phyloP scores from a whole-genome alignment of 2,113 vertebrate genomes.

The Megaceryle torquata region DNA sequence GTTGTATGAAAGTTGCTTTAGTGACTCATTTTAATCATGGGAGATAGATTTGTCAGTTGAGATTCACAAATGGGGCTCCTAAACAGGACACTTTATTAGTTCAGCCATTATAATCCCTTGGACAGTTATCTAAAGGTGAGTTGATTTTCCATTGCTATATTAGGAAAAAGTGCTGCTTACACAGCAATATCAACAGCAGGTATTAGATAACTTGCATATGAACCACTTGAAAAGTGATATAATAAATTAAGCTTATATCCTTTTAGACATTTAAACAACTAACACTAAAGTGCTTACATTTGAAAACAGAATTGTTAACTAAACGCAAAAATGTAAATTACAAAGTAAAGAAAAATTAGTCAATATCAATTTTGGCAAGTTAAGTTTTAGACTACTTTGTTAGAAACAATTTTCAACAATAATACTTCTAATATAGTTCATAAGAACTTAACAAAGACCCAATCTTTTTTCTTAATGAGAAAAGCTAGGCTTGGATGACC shows the following conservation, averaged over 20 bases:
- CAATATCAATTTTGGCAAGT: background rate
- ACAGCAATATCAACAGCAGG: background rate
- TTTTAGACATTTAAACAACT: background rate
- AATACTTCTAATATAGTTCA: background rate
- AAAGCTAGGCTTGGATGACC: background rate
- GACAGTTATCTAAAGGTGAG: background rate
- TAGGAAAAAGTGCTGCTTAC: background rate
- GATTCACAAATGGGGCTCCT: background rate
- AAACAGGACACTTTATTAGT: background rate
- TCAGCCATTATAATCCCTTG: background rate
- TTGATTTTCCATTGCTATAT: background rate
- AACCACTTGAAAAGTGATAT: background rate
- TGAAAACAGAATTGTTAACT: background rate
- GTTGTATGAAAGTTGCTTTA: background rate
- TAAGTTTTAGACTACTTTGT: background rate
- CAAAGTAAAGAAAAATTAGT: background rate
- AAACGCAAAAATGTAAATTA: background rate
- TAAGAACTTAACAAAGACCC: background rate
- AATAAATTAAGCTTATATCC: background rate
- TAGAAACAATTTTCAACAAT: background rate
- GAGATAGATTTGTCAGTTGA: background rate
- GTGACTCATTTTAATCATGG: background rate
- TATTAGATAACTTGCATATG: background rate
- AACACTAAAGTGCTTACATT: background rate
- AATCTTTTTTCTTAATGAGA: background rate